phyloP scores from a whole-genome alignment of 2,888 invertebrate species.

The Liposcelis brunnea region DNA sequence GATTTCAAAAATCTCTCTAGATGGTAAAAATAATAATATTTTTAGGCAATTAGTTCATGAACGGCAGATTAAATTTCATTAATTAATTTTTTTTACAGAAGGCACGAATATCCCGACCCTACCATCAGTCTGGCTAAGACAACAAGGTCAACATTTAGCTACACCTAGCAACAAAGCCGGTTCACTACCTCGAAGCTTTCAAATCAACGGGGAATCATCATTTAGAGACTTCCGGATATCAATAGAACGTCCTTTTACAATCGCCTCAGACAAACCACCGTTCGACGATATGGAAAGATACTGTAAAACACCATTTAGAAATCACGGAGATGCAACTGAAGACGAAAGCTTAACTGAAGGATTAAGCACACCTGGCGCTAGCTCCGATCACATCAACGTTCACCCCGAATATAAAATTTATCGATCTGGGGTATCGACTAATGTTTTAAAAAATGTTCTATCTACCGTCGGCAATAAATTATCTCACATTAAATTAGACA shows the following conservation, averaged over 20 bases:
- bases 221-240: constrained; percentile 28
- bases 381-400: constrained; percentile 35
- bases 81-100: too few species aligned
- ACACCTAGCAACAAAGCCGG: constrained; percentile 53
- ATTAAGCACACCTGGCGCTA: constrained; percentile 22
- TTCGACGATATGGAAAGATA: constrained; percentile 47
- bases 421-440: constrained; percentile 25
- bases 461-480: constrained; percentile 24
- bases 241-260: constrained; percentile 48
- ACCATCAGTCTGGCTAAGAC: constrained; percentile 52
- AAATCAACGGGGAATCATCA: constrained; percentile 28
- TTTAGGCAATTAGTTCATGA: too few species aligned
- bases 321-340: constrained; percentile 16
- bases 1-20: too few species aligned
- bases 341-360: constrained; percentile 17
- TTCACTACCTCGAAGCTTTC: constrained; percentile 61
- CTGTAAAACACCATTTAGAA: constrained; percentile 15
- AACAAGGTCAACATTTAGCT: constrained; percentile 48
- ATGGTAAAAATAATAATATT: too few species aligned
- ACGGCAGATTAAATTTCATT: too few species aligned
- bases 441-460: constrained; percentile 20
- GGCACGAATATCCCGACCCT: constrained; percentile 35
- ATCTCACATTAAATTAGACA: constrained; percentile 25
- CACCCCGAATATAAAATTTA: constrained; percentile 71
- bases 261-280: constrained; percentile 49